These are phyloP conservation scores for Phaonia tiefii DNA, from an alignment of 2,888 invertebrate genomes.

Conservation along the genomic window DNA sequence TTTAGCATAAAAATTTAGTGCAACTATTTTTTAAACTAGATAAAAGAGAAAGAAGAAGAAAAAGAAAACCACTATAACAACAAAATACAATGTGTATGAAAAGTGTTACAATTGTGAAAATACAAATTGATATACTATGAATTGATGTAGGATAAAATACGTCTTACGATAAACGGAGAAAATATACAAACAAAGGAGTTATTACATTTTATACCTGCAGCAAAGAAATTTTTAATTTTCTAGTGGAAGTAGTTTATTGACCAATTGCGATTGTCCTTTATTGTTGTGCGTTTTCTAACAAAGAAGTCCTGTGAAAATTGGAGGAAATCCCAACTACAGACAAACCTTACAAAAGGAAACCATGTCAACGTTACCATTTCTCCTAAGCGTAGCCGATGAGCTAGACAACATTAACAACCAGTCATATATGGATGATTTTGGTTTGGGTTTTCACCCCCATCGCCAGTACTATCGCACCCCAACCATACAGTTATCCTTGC, in stretches of 20 bases:
- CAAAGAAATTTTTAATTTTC: neutral
- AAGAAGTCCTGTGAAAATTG: conserved; percentile 61
- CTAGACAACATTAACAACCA: conserved; percentile 79
- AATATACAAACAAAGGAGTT: neutral
- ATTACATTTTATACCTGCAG: neutral
- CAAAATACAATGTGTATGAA: neutral
- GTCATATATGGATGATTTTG: conserved; percentile 79
- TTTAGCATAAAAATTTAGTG: conserved; percentile 59
- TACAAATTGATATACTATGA: neutral
- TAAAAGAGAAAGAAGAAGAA: conserved; percentile 38
- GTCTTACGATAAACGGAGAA: no score
- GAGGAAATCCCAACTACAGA: conserved; percentile 60
- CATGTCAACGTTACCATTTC: conserved; percentile 79
- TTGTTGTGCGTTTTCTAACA: conserved; percentile 15
- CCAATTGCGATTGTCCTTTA: conserved; percentile 34
- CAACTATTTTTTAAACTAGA: conserved; percentile 45
- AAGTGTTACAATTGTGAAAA: neutral
- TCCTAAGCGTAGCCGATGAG: conserved; percentile 79
- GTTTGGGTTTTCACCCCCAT: conserved; percentile 79
- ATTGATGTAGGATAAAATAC: no score
- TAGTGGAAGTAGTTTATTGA: neutral
- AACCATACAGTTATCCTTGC: conserved; percentile 78
- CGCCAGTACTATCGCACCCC: conserved; percentile 79
- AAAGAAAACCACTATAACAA: neutral
- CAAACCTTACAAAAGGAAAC: conserved; percentile 67